These are phyloP conservation scores for Polypedilum pembai DNA, from an alignment of 1,140 invertebrate genomes.

Conservation along the genomic window DNA sequence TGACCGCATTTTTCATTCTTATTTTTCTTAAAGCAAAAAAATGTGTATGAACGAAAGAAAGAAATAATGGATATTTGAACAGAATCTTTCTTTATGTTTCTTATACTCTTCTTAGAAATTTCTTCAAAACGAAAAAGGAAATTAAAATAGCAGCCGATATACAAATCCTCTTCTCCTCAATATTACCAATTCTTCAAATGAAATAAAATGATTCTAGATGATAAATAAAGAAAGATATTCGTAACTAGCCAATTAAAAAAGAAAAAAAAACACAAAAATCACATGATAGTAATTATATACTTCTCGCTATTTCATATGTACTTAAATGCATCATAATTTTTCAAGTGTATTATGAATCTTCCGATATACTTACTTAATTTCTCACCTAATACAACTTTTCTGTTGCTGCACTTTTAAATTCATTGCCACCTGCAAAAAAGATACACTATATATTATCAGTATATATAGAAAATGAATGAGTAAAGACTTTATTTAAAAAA, in stretches of 20 bases:
- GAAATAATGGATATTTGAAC: neutral
- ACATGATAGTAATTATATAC: neutral
- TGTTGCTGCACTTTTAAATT: neutral
- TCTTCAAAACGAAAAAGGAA: neutral
- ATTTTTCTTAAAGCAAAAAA: neutral
- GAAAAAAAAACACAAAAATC: neutral
- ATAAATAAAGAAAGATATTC: too few species aligned
- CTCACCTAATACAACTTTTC: neutral
- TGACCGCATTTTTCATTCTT: conserved; percentile 2
- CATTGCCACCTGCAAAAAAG: neutral
- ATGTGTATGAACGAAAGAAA: neutral
- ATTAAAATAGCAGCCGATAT: neutral
- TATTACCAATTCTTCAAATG: neutral
- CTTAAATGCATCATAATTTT: neutral
- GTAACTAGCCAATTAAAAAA: too few species aligned
- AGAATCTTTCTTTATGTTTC: neutral
- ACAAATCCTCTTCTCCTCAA: neutral
- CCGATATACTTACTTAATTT: neutral
- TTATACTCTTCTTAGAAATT: neutral
- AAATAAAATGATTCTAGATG: too few species aligned
- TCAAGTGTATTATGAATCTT: neutral
- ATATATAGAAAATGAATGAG: neutral
- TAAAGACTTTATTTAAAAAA: neutral
- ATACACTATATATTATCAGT: neutral
- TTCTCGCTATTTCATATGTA: neutral